These are phyloP conservation scores for Otolemur crassicaudatus DNA, from an alignment of 2,797 vertebrate species.

Conservation along the genomic window DNA sequence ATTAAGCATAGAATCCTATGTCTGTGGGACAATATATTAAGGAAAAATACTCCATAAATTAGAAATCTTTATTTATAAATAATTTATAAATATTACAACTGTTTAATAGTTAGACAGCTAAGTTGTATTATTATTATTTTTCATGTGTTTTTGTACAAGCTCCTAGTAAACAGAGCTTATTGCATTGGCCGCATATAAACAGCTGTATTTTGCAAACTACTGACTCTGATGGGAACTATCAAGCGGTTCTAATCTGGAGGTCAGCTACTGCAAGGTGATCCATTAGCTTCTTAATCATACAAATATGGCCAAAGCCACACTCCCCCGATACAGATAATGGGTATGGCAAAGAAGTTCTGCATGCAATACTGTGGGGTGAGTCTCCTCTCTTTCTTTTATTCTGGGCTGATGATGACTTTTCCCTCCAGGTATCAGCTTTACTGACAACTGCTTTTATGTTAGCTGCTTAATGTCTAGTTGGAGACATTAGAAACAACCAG, in stretches of 20 bases:
- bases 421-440: background rate
- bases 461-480: background rate
- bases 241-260: conserved; percentile 40
- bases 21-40: background rate
- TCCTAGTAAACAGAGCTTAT: background rate
- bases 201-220: conserved; percentile 44
- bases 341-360: background rate
- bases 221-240: conserved; percentile 5
- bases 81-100: background rate
- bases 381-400: background rate
- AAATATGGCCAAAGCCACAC: conserved; percentile 51
- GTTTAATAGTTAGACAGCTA: background rate
- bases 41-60: background rate
- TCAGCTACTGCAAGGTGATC: conserved; percentile 55
- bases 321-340: conserved; percentile 42
- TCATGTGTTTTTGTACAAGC: background rate
- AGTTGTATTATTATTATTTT: background rate
- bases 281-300: conserved; percentile 70
- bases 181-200: background rate
- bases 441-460: background rate
- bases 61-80: conserved; percentile 37
- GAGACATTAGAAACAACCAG: background rate
- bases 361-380: background rate
- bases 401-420: background rate
- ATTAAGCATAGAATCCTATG: background rate